phyloP scores from a whole-genome alignment of 2,113 vertebrate genomes.

The Odocoileus virginianus region DNA sequence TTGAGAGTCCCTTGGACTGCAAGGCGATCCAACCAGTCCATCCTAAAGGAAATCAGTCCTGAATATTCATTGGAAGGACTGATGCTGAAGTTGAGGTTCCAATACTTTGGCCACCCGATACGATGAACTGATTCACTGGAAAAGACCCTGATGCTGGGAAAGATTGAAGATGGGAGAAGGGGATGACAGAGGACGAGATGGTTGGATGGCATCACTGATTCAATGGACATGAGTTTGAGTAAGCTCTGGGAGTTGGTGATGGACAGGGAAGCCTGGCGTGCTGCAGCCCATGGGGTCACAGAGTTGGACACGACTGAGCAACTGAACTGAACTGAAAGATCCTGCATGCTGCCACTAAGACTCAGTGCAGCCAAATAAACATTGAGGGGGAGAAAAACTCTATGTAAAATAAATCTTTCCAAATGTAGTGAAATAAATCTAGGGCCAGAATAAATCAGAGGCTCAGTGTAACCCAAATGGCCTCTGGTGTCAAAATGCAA shows the following conservation, averaged over 20 bases:
- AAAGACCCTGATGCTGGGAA: no score
- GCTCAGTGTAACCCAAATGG: background rate
- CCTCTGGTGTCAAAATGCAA: constrained; percentile 23
- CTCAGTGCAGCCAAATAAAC: background rate
- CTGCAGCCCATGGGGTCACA: background rate
- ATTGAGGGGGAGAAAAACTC: background rate
- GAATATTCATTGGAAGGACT: background rate
- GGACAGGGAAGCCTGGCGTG: background rate
- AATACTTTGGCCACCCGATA: no score
- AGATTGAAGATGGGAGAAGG: background rate
- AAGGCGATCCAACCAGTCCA: background rate
- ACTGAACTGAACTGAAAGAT: background rate
- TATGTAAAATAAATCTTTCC: background rate
- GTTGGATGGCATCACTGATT: background rate
- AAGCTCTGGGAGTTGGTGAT: background rate
- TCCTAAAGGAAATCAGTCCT: background rate
- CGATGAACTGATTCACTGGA: no score
- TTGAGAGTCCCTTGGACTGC: background rate
- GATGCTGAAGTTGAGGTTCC: no score
- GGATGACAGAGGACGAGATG: background rate
- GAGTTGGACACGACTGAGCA: background rate
- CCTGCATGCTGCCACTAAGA: background rate
- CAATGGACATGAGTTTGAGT: background rate
- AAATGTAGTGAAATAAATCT: background rate
- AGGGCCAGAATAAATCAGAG: background rate